Base-by-base conservation (phyloP, 2,888 invertebrate genomes). In the Amorpha juglandis region DNA sequence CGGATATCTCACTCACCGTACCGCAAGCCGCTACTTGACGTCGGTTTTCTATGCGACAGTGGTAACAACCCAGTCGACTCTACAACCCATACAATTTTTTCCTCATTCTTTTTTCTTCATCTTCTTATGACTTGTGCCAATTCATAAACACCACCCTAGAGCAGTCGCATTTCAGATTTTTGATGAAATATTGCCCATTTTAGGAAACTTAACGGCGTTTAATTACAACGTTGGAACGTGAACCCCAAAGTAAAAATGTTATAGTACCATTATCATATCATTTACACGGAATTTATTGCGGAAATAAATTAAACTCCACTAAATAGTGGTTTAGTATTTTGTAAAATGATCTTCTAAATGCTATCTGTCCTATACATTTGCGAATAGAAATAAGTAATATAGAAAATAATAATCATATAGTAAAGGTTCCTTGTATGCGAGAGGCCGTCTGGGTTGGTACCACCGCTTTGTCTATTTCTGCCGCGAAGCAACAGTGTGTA, bases 171-270 rank as follows among this genome's bases (percentile, higher is more conserved):
- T 77, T 76, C 72, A 76, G 76, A 72, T 80, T 83, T 83, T 82
- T 78, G 79, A 77, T 82, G 72, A 85, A 84, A 83, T 83, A 82
- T 83, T 81, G 76, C 76, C 76, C 73, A 71, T 78, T 80, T 78
- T 71, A 66, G 74, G 77, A 73, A 78, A 80, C 79, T 78, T 78
- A 76, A 81, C 75, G 73, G 73, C 77, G 74, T 78, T 78, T 77
- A 78, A 80, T 73, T 79, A 78, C 77, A 80, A 82, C 79, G 77
- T 76, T 73, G 73, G 74, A 78, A 74, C 74, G 72, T 75, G 74
- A 79, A 47, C 45, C 47, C 9, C 42, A 6, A n/a, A 11, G 27
- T 42, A 33, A 45, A 63, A 74, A 70, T 63, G 69, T 65, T 64
- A 67, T 68, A 67, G 66, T 55, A n/a, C 27, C n/a, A 63, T 63